Conservation (phyloP, 2,113 vertebrate species). For the Actinemys pallida region DNA sequence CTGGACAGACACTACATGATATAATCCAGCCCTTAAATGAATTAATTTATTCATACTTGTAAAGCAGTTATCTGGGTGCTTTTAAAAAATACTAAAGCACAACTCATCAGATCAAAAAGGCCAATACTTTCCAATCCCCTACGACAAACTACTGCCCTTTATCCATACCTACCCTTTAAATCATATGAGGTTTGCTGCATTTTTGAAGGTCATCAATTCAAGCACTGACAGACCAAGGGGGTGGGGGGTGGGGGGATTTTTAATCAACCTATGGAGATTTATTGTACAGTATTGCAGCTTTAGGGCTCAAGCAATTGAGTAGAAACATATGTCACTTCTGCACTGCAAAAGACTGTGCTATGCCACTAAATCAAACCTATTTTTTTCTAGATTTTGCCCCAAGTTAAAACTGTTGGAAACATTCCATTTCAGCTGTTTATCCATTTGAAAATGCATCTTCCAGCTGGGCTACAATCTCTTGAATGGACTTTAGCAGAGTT, state of each 20-base stretch:
- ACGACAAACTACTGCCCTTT: background rate
- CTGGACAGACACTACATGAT: background rate
- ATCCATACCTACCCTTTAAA: background rate
- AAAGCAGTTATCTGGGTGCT: background rate
- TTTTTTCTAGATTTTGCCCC: background rate
- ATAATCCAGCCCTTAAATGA: background rate
- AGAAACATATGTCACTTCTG: background rate
- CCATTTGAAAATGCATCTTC: background rate
- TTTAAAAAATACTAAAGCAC: background rate
- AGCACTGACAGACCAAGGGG: background rate
- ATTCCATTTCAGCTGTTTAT: background rate
- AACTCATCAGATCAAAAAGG: background rate
- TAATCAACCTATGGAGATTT: background rate
- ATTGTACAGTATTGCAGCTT: background rate
- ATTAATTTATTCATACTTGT: background rate
- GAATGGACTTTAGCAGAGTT: background rate
- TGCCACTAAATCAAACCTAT: background rate
- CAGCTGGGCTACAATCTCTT: background rate
- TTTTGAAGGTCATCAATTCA: conserved; percentile 1
- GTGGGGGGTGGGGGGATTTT: background rate
- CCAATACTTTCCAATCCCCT: background rate
- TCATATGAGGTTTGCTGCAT: background rate
- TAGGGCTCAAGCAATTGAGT: background rate
- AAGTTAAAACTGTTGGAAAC: background rate
- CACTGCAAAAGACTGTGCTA: background rate